Percentiles rank a stretch among this genome's conserved stretches.
Evolutionary conservation across 2,113 vertebrate genomes (phyloP).

Genomic region (Falcunculus frontatus): DNA sequence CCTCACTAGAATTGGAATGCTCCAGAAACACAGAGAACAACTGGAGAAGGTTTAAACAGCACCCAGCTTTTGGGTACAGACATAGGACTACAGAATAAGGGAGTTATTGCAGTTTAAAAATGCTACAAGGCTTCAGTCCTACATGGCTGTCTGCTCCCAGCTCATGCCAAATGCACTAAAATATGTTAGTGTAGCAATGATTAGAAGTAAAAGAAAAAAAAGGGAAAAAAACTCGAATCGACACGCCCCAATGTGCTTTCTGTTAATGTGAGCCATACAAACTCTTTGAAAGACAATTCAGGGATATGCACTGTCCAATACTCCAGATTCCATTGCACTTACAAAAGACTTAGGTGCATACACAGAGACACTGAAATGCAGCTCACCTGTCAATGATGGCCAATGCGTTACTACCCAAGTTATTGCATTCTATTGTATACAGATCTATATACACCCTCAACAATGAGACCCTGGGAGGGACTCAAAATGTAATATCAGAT

Average conservation of each 20-base stretch:
- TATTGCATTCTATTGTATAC: background rate
- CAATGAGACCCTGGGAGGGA: fast-evolving
- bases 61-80: background rate
- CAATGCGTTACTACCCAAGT: background rate
- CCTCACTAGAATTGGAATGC: background rate
- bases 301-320: background rate
- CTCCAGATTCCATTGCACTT: background rate
- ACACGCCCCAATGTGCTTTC: fast-evolving
- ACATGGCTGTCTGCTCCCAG: background rate
- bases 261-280: background rate
- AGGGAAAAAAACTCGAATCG: fast-evolving
- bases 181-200: fast-evolving
- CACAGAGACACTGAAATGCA: background rate
- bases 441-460: background rate
- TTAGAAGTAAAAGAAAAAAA: background rate
- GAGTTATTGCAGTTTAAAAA: background rate
- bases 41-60: background rate
- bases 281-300: background rate
- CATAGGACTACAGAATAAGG: background rate
- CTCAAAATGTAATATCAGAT: background rate
- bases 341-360: background rate
- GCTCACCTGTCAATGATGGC: background rate
- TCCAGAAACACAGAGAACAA: background rate
- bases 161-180: background rate
- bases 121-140: fast-evolving